These are phyloP conservation scores for Drosophila pullipes DNA, from an alignment of 2,888 invertebrate genomes.

Conservation along the genomic window DNA sequence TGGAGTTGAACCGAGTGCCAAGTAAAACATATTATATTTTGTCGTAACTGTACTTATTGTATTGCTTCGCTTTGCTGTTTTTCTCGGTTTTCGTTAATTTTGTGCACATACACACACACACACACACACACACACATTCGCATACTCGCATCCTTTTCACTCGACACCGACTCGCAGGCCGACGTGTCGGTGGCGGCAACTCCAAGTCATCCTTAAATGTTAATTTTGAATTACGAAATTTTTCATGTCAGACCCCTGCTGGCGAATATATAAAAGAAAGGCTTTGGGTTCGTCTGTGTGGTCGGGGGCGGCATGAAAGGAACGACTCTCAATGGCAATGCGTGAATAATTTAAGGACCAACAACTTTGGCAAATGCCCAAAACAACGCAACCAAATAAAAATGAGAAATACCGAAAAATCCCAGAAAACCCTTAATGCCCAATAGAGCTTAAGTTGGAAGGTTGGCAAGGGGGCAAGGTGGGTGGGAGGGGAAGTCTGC, in stretches of 20 bases:
- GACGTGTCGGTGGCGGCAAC: constrained; percentile 59
- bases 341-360: constrained; percentile 78
- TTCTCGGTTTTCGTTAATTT: constrained; percentile 70
- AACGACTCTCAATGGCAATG: constrained; percentile 46
- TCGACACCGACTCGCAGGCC: constrained; percentile 41
- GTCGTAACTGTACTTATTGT: constrained; percentile 69
- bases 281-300: constrained; percentile 1
- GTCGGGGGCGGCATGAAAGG: background rate
- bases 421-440: constrained; percentile 75
- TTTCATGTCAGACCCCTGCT: constrained; percentile 67
- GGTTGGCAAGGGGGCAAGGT: background rate
- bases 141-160: constrained; percentile 51
- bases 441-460: constrained; percentile 73
- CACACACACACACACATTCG: constrained; percentile 28
- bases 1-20: constrained; percentile 48
- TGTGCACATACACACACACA: constrained; percentile 44
- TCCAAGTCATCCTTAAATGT: constrained; percentile 81
- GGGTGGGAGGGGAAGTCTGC: constrained; percentile 1
- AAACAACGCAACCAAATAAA: constrained; percentile 42
- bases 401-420: constrained; percentile 33
- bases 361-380: constrained; percentile 62
- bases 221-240: constrained; percentile 82
- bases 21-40: constrained; percentile 59
- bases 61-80: constrained; percentile 49
- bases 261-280: constrained; percentile 34